Conservation (phyloP, 2,797 vertebrate genomes). For the Rhinatrema bivittatum region DNA sequence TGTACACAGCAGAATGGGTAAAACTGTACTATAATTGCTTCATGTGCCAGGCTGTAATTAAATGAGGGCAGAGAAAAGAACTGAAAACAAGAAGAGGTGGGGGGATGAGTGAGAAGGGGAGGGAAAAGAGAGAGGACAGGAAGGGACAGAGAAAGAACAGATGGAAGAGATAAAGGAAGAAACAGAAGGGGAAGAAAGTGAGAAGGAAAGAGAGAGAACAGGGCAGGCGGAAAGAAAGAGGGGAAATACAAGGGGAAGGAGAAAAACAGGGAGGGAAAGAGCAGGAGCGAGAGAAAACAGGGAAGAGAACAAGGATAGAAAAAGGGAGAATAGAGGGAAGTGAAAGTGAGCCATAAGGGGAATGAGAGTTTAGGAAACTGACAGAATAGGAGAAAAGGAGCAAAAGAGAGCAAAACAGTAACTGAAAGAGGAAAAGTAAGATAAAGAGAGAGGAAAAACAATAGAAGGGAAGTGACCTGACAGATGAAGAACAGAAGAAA, state of each 20-base stretch:
- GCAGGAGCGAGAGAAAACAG: no score
- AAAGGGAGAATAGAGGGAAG: conserved; percentile 5
- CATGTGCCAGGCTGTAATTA: no score
- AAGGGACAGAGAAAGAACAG: no score
- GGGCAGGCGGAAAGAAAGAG: neutral
- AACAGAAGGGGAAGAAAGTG: rapidly evolving
- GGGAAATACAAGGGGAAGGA: neutral
- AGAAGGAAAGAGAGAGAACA: neutral
- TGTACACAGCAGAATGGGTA: no score
- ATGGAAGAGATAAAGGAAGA: no score
- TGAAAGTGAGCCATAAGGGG: neutral
- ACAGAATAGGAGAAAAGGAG: neutral
- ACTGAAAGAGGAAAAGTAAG: neutral
- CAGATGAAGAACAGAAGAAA: neutral
- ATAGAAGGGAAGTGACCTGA: neutral
- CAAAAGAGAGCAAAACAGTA: no score
- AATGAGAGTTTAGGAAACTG: conserved; percentile 7
- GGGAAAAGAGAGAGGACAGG: no score
- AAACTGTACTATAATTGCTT: no score
- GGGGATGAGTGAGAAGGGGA: no score
- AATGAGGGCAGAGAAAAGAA: no score
- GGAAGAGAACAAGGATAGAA: no score
- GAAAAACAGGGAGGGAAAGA: neutral
- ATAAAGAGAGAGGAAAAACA: neutral
- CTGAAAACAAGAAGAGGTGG: no score